Evolutionary conservation across 1,140 invertebrate species (phyloP).

Genomic region (Caenorhabditis latens): DNA sequence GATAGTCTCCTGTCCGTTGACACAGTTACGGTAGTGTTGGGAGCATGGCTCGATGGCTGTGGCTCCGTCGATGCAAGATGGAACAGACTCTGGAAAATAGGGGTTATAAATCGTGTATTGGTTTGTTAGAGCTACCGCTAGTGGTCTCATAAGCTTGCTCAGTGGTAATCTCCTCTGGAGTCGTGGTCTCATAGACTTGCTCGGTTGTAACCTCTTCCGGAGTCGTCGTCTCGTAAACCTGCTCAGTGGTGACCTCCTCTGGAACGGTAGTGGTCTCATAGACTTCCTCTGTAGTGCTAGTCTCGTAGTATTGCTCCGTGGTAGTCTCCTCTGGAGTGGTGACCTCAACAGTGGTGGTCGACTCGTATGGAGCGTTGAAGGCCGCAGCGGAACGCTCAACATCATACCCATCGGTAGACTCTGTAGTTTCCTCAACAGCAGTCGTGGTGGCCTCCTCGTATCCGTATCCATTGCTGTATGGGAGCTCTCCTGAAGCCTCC

Average conservation of each 20-base stretch:
- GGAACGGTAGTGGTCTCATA: too few species aligned
- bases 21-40: slow-evolving; percentile 9
- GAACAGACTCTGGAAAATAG: slow-evolving; percentile 14
- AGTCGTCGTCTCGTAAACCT: neutral
- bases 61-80: slow-evolving; percentile 16
- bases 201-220: too few species aligned
- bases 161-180: neutral
- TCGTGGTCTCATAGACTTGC: too few species aligned
- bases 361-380: too few species aligned
- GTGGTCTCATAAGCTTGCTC: neutral
- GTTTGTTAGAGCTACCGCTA: neutral
- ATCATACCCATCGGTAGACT: too few species aligned
- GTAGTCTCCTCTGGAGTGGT: slow-evolving; percentile 16
- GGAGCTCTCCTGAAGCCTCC: slow-evolving; percentile 5
- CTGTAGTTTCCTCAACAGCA: neutral
- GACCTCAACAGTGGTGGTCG: neutral
- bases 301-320: too few species aligned
- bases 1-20: slow-evolving; percentile 13
- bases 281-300: too few species aligned
- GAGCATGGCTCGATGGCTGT: slow-evolving; percentile 40
- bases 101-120: neutral
- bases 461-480: neutral
- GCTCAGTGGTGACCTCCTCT: neutral
- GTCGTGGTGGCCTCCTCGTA: neutral
- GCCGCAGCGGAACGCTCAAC: neutral